phyloP scores from a whole-genome alignment of 2,888 invertebrate genomes.

The Sphaerophoria taeniata region DNA sequence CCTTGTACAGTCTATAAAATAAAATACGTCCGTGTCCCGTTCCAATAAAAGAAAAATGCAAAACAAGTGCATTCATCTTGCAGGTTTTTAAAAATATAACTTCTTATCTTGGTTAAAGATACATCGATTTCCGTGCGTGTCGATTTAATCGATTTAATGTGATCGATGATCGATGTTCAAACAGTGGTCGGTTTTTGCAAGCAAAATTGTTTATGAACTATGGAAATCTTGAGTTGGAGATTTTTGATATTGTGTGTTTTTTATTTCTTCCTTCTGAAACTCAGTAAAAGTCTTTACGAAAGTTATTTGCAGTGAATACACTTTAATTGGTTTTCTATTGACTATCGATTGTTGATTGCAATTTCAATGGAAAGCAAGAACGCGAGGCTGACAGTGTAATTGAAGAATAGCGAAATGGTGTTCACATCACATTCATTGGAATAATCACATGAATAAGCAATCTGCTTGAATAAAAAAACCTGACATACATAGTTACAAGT shows the following conservation, averaged over 20 bases:
- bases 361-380: constrained; percentile 30
- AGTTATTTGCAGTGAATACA: constrained; percentile 47
- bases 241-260: constrained; percentile 76
- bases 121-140: constrained; percentile 10
- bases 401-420: constrained; percentile 20
- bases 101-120: constrained; percentile 41
- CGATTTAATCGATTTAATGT: too few relatives aligned
- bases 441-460: constrained; percentile 38
- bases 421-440: constrained; percentile 31
- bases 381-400: constrained; percentile 33
- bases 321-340: constrained; percentile 32
- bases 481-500: constrained; percentile 15
- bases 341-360: constrained; percentile 34
- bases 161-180: constrained; percentile 32
- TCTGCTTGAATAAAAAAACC: constrained; percentile 6
- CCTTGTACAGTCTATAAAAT: neutral
- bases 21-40: too few relatives aligned
- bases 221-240: constrained; percentile 77
- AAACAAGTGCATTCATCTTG: neutral
- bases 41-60: neutral
- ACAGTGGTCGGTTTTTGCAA: neutral
- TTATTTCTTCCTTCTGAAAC: constrained; percentile 76
- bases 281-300: constrained; percentile 69
- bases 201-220: constrained; percentile 44
- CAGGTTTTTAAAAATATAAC: constrained; percentile 10